Conservation (phyloP, 1,140 invertebrate genomes). For the Bicyclus anynana region DNA sequence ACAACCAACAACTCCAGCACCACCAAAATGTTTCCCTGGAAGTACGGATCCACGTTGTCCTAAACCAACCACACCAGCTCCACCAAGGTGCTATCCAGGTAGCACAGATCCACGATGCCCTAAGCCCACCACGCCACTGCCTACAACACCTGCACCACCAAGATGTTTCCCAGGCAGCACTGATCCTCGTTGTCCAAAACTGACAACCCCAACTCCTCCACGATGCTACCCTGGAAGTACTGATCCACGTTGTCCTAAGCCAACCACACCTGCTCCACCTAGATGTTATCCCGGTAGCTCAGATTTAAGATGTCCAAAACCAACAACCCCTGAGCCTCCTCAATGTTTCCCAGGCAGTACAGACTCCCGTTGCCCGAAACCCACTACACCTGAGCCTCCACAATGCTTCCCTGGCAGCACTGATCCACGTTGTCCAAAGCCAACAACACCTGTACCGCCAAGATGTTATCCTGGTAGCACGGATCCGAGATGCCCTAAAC, state of each 20-base stretch:
- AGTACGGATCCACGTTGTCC: slow-evolving; percentile 8
- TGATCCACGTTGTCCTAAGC: slow-evolving; percentile 52
- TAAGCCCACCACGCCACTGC: background rate
- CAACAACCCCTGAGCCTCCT: slow-evolving; percentile 46
- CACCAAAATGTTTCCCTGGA: slow-evolving; percentile 31
- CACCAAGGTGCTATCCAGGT: slow-evolving; percentile 63
- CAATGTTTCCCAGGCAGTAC: slow-evolving; percentile 56
- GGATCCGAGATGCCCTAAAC: slow-evolving; percentile 62
- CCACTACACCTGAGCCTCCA: slow-evolving; percentile 45
- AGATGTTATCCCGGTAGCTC: slow-evolving; percentile 47
- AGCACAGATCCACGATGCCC: slow-evolving; percentile 62
- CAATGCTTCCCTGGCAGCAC: slow-evolving; percentile 1
- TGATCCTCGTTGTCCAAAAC: slow-evolving; percentile 11
- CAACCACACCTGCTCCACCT: slow-evolving; percentile 33
- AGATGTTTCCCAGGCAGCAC: slow-evolving; percentile 48
- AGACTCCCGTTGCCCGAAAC: slow-evolving; percentile 69
- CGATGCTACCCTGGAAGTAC: slow-evolving; percentile 40
- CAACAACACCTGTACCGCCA: background rate
- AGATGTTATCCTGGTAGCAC: slow-evolving; percentile 49
- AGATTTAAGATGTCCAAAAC: slow-evolving; percentile 60
- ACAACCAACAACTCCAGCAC: slow-evolving; percentile 24
- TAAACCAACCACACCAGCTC: slow-evolving; percentile 38
- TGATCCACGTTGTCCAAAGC: background rate
- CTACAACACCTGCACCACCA: background rate
- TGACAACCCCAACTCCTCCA: slow-evolving; percentile 23